Percentiles rank a stretch among this genome's conserved stretches.
phyloP scores from a whole-genome alignment of 1,140 invertebrate species.

The Leptonema lineaticorne region DNA sequence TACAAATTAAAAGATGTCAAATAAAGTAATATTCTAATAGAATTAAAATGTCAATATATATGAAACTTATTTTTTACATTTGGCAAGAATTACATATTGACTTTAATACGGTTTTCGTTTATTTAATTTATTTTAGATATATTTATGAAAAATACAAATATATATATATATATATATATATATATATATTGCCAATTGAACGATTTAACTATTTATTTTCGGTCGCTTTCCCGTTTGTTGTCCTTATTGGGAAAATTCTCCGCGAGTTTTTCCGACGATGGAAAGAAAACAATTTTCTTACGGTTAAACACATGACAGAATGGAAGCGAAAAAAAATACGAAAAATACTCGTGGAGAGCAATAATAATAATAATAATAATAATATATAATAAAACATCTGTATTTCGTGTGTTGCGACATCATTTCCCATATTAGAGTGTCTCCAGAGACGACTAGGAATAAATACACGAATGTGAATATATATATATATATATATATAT shows the following conservation, averaged over 20 bases:
- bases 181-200: background rate
- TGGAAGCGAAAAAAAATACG: too few relatives aligned
- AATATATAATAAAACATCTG: background rate
- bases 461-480: too few relatives aligned
- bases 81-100: background rate
- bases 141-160: too few relatives aligned
- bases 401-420: too few relatives aligned
- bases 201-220: background rate
- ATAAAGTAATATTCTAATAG: too few relatives aligned
- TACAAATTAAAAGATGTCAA: too few relatives aligned
- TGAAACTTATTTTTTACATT: background rate
- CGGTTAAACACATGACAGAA: too few relatives aligned
- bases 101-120: background rate
- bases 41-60: too few relatives aligned
- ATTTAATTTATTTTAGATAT: background rate
- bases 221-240: background rate
- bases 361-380: background rate
- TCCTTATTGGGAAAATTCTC: background rate
- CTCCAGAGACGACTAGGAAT: background rate
- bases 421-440: background rate
- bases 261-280: background rate
- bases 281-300: constrained; percentile 8
- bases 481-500: too few relatives aligned
- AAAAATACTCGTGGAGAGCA: too few relatives aligned
- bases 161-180: too few relatives aligned